Evolutionary conservation across 64 coral and sea anemone species (phyloP).

Genomic region (Dendrophyllia cribrosa): DNA sequence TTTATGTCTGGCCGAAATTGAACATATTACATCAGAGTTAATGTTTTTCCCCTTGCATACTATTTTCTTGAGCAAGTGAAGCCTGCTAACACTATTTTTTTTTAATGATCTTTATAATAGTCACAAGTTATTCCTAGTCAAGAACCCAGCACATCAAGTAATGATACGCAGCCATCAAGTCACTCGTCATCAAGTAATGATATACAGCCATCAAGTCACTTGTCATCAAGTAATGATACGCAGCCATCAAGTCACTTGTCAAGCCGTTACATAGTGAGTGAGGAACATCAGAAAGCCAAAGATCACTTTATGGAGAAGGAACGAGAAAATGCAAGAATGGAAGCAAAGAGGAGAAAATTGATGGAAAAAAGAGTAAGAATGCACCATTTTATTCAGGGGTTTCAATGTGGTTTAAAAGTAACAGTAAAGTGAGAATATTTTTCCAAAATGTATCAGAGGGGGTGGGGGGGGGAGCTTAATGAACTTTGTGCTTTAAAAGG

Average conservation of each 20-base stretch:
- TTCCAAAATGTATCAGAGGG: too few relatives aligned
- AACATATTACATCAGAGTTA: too few relatives aligned
- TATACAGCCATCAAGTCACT: background rate
- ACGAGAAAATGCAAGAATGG: constrained; percentile 59
- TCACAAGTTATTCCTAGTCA: background rate
- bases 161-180: background rate
- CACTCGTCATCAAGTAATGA: constrained; percentile 1
- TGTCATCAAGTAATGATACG: background rate
- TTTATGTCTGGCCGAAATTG: too few relatives aligned
- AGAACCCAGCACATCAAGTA: background rate
- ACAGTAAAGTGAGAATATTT: too few relatives aligned
- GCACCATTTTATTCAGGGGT: background rate
- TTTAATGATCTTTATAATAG: background rate
- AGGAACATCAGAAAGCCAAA: constrained; percentile 60
- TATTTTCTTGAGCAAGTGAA: too few relatives aligned
- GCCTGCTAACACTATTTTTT: too few relatives aligned
- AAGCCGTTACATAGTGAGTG: constrained; percentile 52
- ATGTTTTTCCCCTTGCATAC: too few relatives aligned
- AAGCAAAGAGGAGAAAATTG: constrained; percentile 72
- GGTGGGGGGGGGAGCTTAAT: too few relatives aligned
- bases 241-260: constrained; percentile 2
- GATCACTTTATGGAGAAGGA: constrained; percentile 70
- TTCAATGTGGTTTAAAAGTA: too few relatives aligned
- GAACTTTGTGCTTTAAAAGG: too few relatives aligned
- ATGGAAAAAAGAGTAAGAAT: constrained; percentile 64